Percentiles rank a stretch among this genome's conserved stretches.
Evolutionary conservation across 2,888 invertebrate genomes (phyloP).

Genomic region (Archips xylosteana): DNA sequence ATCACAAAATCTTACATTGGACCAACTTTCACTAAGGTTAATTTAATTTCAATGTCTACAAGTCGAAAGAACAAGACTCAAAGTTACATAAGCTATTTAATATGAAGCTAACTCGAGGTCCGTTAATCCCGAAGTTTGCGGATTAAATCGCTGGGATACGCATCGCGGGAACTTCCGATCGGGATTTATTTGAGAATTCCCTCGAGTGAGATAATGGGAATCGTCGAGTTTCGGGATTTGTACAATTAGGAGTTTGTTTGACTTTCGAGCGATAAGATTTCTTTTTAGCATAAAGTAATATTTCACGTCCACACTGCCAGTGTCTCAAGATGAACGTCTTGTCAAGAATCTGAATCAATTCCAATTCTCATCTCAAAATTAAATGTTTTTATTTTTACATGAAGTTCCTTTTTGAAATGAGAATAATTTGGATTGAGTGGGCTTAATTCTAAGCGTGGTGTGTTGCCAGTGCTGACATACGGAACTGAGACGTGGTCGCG

Average conservation of each 20-base stretch:
- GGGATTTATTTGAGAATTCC: constrained; percentile 16
- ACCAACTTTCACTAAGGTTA: too few species aligned
- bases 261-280: neutral
- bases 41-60: neutral
- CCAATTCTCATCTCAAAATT: too few species aligned
- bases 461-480: too few species aligned
- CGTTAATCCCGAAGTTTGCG: constrained; percentile 10
- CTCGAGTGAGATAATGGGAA: constrained; percentile 13
- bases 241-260: neutral
- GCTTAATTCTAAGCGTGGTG: too few species aligned
- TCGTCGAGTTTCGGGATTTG: constrained; percentile 7
- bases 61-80: neutral
- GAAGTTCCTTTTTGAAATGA: too few species aligned
- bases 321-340: too few species aligned
- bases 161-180: constrained; percentile 9
- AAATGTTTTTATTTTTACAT: too few species aligned
- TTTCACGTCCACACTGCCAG: too few species aligned
- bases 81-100: neutral
- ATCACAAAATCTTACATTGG: too few species aligned
- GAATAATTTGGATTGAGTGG: too few species aligned
- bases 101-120: neutral
- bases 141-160: constrained; percentile 13
- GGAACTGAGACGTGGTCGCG: too few species aligned
- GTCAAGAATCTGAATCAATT: too few species aligned
- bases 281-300: neutral